phyloP scores from a whole-genome alignment of 2,797 vertebrate species.

The Neomorphus geoffroyi region DNA sequence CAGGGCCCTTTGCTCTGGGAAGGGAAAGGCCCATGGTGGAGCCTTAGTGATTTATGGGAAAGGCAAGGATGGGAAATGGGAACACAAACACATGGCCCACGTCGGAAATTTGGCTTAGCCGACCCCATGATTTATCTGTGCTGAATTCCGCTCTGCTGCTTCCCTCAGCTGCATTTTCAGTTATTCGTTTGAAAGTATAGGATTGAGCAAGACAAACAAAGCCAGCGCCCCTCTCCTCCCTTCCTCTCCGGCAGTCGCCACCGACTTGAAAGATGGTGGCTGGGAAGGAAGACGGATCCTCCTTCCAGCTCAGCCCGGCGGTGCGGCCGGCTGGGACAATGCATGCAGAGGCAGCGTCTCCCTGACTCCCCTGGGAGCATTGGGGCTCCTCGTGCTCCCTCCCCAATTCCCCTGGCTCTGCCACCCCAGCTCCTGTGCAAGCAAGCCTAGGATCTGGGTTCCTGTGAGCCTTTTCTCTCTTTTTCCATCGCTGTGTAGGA shows the following conservation, averaged over 20 bases:
- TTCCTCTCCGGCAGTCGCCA: slow-evolving; percentile 76
- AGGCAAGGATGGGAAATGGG: slow-evolving; percentile 65
- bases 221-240: slow-evolving; percentile 66
- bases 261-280: slow-evolving; percentile 76
- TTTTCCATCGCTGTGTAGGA: background rate
- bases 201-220: slow-evolving; percentile 54
- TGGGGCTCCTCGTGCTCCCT: background rate
- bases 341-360: background rate
- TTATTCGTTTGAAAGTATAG: slow-evolving; percentile 1
- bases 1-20: background rate
- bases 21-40: background rate
- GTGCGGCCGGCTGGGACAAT: fast-evolving
- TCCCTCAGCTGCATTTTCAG: slow-evolving; percentile 47
- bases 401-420: background rate
- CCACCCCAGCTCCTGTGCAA: background rate
- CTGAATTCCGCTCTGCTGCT: slow-evolving; percentile 9
- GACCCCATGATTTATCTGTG: slow-evolving; percentile 60
- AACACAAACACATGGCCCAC: slow-evolving; percentile 42
- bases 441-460: fast-evolving
- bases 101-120: slow-evolving; percentile 17
- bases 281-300: slow-evolving; percentile 23
- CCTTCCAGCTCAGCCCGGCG: background rate
- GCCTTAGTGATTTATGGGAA: slow-evolving; percentile 40
- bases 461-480: background rate
- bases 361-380: fast-evolving